Base-by-base conservation (phyloP, 2,888 invertebrate genomes). In the Mythimna ferrago region DNA sequence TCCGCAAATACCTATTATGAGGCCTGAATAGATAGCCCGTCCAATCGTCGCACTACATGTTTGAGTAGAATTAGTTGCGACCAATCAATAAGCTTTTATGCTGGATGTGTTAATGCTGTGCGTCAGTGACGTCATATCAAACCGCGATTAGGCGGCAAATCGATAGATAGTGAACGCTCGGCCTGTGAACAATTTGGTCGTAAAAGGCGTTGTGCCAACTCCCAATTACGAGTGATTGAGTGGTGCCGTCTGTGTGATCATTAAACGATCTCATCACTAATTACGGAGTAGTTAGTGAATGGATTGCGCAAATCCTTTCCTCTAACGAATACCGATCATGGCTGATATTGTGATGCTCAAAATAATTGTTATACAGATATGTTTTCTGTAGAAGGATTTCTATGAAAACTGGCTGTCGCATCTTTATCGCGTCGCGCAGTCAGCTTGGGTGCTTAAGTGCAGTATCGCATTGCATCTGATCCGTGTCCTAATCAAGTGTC, bases 141-240 rank as follows among this genome's bases (percentile, higher is more conserved):
- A 83, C 75, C 78, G 80, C 85, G 86, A 87, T 89, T 88, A 84
- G 85, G 77, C 78, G 80, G 78, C 82, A 86, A 89, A 91, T 89
- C 89, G 88, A 86, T 89, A 82, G 82, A 88, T 89, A 80, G 84
- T 82, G 77, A 81, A 79, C 74, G 56, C 65, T 73, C 70, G 73
- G 81, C 69, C 72, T 63, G 81, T 85, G 86, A 87, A 87, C 89
- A 87, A 89, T 91, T 90, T 87, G 89, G 87, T 92, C 89, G 92
- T 92, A 93, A 93, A 94, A 93, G 91, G 91, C 88, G 88, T 83
- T 87, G 89, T 92, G 91, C 91, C 91, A 90, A 92, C 87, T 89
- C 87, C 88, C 92, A 93, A 93, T 94, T 92, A 94, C 92, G 66
- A 84, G 84, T 90, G 92, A 93, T 92, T 90, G 91, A 93, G 90